Percentiles rank a stretch among this genome's conserved stretches.
These are phyloP conservation scores for Hypotaenidia philippensis DNA, from an alignment of 2,797 vertebrate species.

Conservation along the genomic window DNA sequence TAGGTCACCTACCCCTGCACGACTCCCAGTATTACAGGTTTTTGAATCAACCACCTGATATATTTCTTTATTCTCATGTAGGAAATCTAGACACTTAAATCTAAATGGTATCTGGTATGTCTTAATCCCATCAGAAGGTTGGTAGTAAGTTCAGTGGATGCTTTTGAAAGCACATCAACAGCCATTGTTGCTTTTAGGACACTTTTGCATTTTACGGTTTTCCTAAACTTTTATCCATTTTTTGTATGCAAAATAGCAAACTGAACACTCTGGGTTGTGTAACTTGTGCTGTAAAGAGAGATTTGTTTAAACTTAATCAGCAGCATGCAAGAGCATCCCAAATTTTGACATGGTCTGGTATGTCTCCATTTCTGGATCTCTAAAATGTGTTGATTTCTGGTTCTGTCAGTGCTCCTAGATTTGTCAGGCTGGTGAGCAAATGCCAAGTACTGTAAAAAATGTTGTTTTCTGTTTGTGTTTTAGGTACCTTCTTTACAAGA, in stretches of 20 bases:
- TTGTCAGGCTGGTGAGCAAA: neutral
- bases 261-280: neutral
- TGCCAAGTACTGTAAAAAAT: neutral
- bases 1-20: neutral
- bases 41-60: neutral
- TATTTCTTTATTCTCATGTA: neutral
- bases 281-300: neutral
- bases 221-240: neutral
- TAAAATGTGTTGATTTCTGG: neutral
- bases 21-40: neutral
- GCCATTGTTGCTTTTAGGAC: neutral
- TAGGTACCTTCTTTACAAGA: neutral
- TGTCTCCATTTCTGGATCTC: neutral
- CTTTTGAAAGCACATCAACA: neutral
- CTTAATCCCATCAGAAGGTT: neutral
- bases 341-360: neutral
- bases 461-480: neutral
- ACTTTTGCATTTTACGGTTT: neutral
- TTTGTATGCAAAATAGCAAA: neutral
- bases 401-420: neutral
- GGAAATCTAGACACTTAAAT: neutral
- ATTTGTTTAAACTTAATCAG: neutral
- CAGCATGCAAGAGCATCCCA: neutral
- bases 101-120: neutral
- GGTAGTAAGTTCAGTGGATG: neutral